Base-by-base conservation (phyloP, 1,140 invertebrate genomes). In the Cyphomyrmex costatus region DNA sequence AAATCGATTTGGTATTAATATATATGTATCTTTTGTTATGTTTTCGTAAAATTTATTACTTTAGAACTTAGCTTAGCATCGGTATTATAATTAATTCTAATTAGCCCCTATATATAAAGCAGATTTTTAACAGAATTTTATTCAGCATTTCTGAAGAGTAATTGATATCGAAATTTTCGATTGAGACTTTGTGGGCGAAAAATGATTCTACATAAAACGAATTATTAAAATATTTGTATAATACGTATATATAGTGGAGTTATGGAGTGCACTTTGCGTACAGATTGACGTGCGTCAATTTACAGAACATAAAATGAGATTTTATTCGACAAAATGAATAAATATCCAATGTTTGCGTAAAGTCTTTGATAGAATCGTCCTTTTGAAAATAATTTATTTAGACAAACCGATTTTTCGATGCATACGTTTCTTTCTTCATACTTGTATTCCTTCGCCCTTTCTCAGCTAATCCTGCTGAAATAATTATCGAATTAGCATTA, bases 401-500 rank as follows among this genome's bases (percentile, higher is more conserved):
- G 33, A 27, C 51, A 49, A 60, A 24, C 14, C 21, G 12, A 70
- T 49, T 61, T 68, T 36, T 46, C 56, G 58, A 21, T 33, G 19
- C 30, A 51, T 56, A 46, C 46, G 53, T 68, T 63, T 60, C n/a
- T 88, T 88, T 74, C 66, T 60, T 74, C 51, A 46, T 58, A 36
- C 66, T 74, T 60, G 65, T 36, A 53, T 24, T 60, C 19, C 33
- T 14, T 10, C 79, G 70, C 16, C 7, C n/a, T 33, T 14, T 49
- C 51, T 74, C 61, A 61, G 53, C 74, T 68, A 66, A 80, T 89
- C 73, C 70, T 60, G 56, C 83, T 89, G 87, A 89, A 89, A 89
- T 89, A 89, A 89, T 89, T 89, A 74, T 89, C 85, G 70, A 89
- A 89, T 89, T 89, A 89, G 88, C 87, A 89, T 89, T 86, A 89